These are phyloP conservation scores for Gavia stellata DNA, from an alignment of 2,113 vertebrate genomes.

Conservation along the genomic window DNA sequence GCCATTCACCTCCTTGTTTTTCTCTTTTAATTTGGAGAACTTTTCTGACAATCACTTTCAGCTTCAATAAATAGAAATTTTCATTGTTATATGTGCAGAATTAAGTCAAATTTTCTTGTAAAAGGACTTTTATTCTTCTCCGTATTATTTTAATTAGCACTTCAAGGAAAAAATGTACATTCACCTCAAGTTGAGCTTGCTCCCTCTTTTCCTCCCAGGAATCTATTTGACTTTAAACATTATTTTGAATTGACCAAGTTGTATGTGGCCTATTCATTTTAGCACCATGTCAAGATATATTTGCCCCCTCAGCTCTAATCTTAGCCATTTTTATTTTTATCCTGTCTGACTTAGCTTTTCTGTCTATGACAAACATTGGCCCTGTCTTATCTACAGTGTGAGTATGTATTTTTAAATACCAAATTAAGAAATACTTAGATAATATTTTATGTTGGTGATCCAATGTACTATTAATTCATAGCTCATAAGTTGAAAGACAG, in stretches of 20 bases:
- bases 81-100: background rate
- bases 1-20: background rate
- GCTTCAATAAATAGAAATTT: background rate
- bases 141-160: background rate
- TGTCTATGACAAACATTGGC: background rate
- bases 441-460: background rate
- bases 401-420: background rate
- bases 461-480: background rate
- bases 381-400: background rate
- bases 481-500: background rate
- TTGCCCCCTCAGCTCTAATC: background rate
- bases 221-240: background rate
- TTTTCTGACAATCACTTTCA: background rate
- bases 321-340: background rate
- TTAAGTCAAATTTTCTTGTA: background rate
- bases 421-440: background rate
- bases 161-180: background rate
- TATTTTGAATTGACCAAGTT: background rate
- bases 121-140: background rate
- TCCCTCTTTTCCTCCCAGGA: background rate
- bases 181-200: background rate
- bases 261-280: background rate
- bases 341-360: background rate
- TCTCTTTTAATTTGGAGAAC: background rate
- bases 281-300: background rate